A percentile compares a stretch with the other conserved stretches of the same genome.
phyloP scores from a whole-genome alignment of 2,888 invertebrate species.

The Mylabris sibirica region DNA sequence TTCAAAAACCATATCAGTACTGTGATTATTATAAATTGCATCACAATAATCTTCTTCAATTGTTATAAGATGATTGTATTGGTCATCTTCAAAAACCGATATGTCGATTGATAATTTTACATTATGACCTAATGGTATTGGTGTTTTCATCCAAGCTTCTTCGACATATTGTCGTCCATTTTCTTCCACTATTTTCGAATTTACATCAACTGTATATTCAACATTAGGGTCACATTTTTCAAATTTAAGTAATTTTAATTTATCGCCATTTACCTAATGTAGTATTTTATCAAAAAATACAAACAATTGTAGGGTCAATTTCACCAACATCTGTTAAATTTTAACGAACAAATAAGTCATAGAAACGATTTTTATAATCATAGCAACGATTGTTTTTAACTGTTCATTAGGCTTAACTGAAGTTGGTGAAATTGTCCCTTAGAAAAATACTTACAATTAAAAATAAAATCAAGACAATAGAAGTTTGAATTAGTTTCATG shows the following conservation, averaged over 20 bases:
- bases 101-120: constrained; percentile 33
- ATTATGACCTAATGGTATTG: constrained; percentile 37
- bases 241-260: constrained; percentile 29
- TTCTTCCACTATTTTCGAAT: constrained; percentile 27
- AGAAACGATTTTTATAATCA: no score
- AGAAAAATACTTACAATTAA: no score
- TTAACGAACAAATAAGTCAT: no score
- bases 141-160: constrained; percentile 32
- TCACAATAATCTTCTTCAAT: constrained; percentile 38
- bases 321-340: no score
- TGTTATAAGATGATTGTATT: constrained; percentile 38
- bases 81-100: constrained; percentile 33
- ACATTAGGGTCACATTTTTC: constrained; percentile 36
- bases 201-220: constrained; percentile 33
- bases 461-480: not conserved
- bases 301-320: no score
- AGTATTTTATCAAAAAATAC: no score
- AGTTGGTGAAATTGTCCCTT: no score
- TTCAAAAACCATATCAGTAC: constrained; percentile 42
- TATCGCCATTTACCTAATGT: constrained; percentile 4
- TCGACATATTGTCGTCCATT: constrained; percentile 34
- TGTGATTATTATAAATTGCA: constrained; percentile 34
- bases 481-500: not conserved
- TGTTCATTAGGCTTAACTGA: no score
- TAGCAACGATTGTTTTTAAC: no score